Conservation (phyloP, 2,797 vertebrate species). For the Chaetophractus vellerosus region DNA sequence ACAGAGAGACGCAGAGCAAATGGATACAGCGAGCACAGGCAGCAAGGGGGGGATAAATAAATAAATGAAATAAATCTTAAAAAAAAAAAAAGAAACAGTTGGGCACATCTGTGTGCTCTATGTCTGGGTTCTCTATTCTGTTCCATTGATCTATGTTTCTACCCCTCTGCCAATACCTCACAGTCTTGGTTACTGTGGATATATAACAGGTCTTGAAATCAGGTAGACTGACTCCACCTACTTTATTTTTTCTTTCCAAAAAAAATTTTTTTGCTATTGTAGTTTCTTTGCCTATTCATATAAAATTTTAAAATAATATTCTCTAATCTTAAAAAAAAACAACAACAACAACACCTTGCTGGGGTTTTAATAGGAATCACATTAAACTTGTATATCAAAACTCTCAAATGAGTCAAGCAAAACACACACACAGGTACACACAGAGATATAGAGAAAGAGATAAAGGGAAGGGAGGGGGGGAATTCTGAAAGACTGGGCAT, state of each 20-base stretch:
- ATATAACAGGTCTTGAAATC: background rate
- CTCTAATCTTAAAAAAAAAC: background rate
- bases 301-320: background rate
- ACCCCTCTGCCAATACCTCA: background rate
- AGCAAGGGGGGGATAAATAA: too few relatives aligned
- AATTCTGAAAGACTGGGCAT: background rate
- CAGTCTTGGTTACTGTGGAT: background rate
- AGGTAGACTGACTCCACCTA: background rate
- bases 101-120: background rate
- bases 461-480: background rate
- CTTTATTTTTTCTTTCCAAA: background rate
- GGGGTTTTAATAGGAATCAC: background rate
- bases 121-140: background rate
- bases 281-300: background rate
- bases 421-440: background rate
- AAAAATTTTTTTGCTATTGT: background rate
- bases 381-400: background rate
- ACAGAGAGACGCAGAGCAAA: too few relatives aligned
- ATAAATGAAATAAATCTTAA: too few relatives aligned
- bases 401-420: background rate
- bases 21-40: too few relatives aligned
- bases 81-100: too few relatives aligned
- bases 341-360: too few relatives aligned
- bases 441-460: background rate
- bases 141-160: background rate